phyloP scores from a whole-genome alignment of 2,888 invertebrate genomes.

The Cephus nigrinus region DNA sequence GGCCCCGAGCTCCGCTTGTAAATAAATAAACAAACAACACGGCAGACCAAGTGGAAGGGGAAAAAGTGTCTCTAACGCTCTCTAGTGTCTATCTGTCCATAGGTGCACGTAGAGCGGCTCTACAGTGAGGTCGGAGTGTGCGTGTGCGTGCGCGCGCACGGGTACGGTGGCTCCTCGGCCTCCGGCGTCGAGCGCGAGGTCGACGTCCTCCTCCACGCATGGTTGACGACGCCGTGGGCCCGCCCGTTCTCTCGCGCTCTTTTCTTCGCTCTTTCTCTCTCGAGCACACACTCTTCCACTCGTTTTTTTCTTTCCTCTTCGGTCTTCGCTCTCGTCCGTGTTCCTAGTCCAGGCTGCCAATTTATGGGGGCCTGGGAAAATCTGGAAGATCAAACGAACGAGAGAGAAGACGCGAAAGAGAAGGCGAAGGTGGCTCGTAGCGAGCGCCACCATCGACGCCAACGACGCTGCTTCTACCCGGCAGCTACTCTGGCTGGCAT shows the following conservation, averaged over 20 bases:
- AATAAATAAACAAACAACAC: slow-evolving; percentile 23
- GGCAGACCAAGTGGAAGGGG: slow-evolving; percentile 16
- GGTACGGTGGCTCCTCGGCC: slow-evolving; percentile 7
- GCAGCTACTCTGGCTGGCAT: neutral
- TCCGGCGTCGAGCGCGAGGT: slow-evolving; percentile 13
- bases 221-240: slow-evolving; percentile 55
- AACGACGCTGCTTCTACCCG: neutral
- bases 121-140: too few relatives aligned
- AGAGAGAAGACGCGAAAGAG: neutral
- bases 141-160: too few relatives aligned
- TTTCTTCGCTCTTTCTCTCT: neutral
- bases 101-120: too few relatives aligned
- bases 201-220: slow-evolving; percentile 58
- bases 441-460: neutral
- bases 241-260: slow-evolving; percentile 1
- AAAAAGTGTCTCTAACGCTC: slow-evolving; percentile 12
- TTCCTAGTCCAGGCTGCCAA: neutral
- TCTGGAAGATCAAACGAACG: neutral
- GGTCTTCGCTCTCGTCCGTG: neutral
- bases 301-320: neutral
- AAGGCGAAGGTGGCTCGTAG: neutral
- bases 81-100: too few relatives aligned
- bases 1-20: neutral
- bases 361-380: neutral
- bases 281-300: neutral